Evolutionary conservation across 2,797 vertebrate genomes (phyloP).

Genomic region (Thripadectes ignobilis): DNA sequence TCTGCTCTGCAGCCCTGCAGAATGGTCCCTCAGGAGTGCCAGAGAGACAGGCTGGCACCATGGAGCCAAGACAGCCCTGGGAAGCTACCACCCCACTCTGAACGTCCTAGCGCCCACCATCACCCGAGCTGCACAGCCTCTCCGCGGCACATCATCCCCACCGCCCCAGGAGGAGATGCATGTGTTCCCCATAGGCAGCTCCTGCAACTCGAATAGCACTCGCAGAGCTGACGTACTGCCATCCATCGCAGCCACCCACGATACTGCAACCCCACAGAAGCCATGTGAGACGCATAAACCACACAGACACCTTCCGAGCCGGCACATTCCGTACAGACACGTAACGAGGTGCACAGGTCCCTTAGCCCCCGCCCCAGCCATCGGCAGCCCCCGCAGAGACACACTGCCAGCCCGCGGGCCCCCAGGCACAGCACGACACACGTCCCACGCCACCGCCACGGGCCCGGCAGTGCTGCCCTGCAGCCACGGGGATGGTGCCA

Average conservation of each 20-base stretch:
- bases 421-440: constrained; percentile 15
- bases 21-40: constrained; percentile 73
- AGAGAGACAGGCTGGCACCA: constrained; percentile 73
- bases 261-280: constrained; percentile 70
- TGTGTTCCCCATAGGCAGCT: constrained; percentile 73
- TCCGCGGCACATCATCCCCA: constrained; percentile 73
- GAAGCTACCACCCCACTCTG: constrained; percentile 72
- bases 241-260: constrained; percentile 72
- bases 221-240: constrained; percentile 63
- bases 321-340: constrained; percentile 60
- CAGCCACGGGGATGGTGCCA: not conserved
- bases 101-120: constrained; percentile 72
- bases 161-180: constrained; percentile 72
- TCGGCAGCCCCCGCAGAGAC: constrained; percentile 25
- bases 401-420: not conserved
- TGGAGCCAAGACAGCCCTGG: constrained; percentile 72
- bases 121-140: constrained; percentile 73
- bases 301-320: constrained; percentile 67
- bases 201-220: constrained; percentile 71
- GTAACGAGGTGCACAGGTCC: constrained; percentile 50
- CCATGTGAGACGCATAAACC: constrained; percentile 69
- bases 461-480: not conserved
- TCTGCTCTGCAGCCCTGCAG: constrained; percentile 73
- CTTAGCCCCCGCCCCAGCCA: constrained; percentile 16
- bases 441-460: not conserved